phyloP scores from a whole-genome alignment of 2,797 vertebrate species.

The Cynodonichthys magdalenae region DNA sequence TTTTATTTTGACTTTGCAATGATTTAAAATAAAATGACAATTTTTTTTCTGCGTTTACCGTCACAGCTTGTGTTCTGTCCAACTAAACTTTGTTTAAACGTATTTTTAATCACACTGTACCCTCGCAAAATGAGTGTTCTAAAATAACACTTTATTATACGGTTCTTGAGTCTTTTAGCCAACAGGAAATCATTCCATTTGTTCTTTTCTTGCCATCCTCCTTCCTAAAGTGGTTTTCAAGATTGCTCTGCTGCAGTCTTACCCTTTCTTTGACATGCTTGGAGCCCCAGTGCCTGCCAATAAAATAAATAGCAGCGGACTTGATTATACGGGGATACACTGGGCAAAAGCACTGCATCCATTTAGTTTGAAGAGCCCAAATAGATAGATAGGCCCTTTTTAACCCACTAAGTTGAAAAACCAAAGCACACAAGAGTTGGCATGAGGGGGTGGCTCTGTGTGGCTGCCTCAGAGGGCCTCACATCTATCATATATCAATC shows the following conservation, averaged over 20 bases:
- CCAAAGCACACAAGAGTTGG: constrained; percentile 44
- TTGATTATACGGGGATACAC: constrained; percentile 78
- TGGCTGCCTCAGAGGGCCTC: constrained; percentile 41
- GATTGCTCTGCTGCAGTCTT: constrained; percentile 55
- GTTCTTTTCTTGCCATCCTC: constrained; percentile 65
- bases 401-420: constrained; percentile 56
- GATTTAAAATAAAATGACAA: no score
- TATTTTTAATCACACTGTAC: constrained; percentile 70
- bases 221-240: constrained; percentile 71
- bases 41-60: constrained; percentile 65
- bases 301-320: constrained; percentile 76
- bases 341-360: constrained; percentile 68
- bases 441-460: constrained; percentile 50
- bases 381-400: constrained; percentile 59
- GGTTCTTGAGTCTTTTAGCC: constrained; percentile 61
- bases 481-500: constrained; percentile 39
- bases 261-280: constrained; percentile 73
- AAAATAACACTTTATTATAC: constrained; percentile 77
- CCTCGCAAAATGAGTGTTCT: constrained; percentile 45
- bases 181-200: constrained; percentile 70
- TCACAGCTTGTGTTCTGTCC: constrained; percentile 52
- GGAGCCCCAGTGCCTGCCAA: constrained; percentile 67
- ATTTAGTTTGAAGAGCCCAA: constrained; percentile 71
- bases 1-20: not conserved
- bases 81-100: constrained; percentile 57